A percentile compares a stretch with the other conserved stretches of the same genome.
Conservation (phyloP, 2,113 vertebrate species). For the Pseudois nayaur region DNA sequence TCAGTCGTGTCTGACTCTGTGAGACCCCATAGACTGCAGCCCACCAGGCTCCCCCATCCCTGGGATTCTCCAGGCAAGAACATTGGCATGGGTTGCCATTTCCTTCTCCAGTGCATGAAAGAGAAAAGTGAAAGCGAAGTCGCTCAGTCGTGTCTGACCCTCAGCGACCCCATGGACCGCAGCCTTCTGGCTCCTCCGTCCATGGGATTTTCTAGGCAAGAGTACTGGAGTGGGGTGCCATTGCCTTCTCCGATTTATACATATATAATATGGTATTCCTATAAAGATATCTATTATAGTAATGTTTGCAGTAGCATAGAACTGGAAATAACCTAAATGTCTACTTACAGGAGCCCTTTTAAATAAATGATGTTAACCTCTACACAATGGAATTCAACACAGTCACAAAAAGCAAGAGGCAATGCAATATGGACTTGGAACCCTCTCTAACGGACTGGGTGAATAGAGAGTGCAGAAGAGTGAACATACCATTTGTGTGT, state of each 20-base stretch:
- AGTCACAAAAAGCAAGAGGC: not conserved
- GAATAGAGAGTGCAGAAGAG: not conserved
- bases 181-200: too few relatives aligned
- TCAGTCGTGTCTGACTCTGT: too few relatives aligned
- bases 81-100: too few relatives aligned
- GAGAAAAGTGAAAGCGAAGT: too few relatives aligned
- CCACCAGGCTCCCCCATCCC: too few relatives aligned
- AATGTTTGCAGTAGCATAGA: not conserved
- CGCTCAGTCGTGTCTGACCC: too few relatives aligned
- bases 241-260: not conserved
- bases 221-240: too few relatives aligned
- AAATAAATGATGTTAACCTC: not conserved
- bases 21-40: too few relatives aligned
- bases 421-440: not conserved
- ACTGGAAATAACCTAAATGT: not conserved
- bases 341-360: not conserved
- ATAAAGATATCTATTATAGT: not conserved
- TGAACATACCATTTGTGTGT: not conserved
- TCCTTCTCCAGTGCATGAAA: too few relatives aligned
- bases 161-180: too few relatives aligned
- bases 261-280: not conserved
- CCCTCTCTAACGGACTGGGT: not conserved
- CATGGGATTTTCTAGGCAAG: too few relatives aligned
- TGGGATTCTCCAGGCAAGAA: too few relatives aligned
- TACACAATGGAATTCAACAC: not conserved